Base-by-base conservation (phyloP, 2,113 vertebrate genomes). In the Anarhynchus alexandrinus region DNA sequence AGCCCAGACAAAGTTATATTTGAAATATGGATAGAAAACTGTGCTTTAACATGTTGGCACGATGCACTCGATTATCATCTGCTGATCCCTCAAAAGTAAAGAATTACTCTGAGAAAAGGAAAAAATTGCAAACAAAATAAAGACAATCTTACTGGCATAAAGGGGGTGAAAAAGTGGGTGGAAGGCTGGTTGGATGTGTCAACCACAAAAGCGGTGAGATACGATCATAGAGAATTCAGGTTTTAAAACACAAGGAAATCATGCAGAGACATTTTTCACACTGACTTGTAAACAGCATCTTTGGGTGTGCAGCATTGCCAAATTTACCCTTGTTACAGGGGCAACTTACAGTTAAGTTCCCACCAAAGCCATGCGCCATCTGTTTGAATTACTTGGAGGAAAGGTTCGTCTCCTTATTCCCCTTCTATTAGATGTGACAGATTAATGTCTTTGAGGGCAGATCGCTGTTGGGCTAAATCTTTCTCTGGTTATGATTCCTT, bases 401-500 rank as follows among this genome's bases (percentile, higher is more conserved):
- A 88, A 86, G 82, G 70, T 92, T 89, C 0, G 5, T 94, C 82
- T 93, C 67, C 83, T 78, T 96, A 54, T 77, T 96, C 61, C 52
- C 62, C 73, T 94, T 88, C 54, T 95, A 96, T 94, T 94, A 77
- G 91, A 92, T 38, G 49, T 94, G 95, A 92, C 89, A 90, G 94
- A 89, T 96, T 96, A 95, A 96, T 89, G 90, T 96, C 85, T 92
- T 86, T 80, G 77, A 95, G 93, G 90, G 84, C 86, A 97, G 85
- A 95, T 96, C 80, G 94, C 73, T 93, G 87, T 94, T 96, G 93
- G 88, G 45, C 80, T 93, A 89, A 93, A 83, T 88, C 80, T 91
- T 91, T 96, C 71, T 55, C 86, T 94, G 93, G 91, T 96, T 97
- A 95, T 96, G 87, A 90, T 96, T 95, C 85, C 86, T 77, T 95